Conservation (phyloP, 2,113 vertebrate species). For the Melierax canorus region DNA sequence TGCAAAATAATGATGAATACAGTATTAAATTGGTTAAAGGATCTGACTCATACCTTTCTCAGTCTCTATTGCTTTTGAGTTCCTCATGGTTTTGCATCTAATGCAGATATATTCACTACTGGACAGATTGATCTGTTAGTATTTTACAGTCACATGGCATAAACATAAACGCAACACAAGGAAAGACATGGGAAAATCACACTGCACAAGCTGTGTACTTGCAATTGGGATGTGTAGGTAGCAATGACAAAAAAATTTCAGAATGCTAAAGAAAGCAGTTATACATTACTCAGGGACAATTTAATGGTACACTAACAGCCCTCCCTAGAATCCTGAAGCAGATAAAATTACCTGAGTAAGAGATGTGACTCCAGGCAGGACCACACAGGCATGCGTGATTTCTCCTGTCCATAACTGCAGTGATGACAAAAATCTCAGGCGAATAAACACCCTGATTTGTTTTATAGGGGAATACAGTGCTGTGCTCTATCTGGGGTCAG, state of each 20-base stretch:
- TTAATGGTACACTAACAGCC: neutral
- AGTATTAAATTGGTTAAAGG: neutral
- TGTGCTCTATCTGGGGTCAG: neutral
- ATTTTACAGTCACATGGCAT: neutral
- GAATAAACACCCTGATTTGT: neutral
- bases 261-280: neutral
- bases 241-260: neutral
- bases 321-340: neutral
- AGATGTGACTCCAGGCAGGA: neutral
- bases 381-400: neutral
- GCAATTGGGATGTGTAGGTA: neutral
- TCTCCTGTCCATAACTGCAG: neutral
- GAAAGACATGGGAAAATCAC: neutral
- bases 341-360: neutral
- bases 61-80: neutral
- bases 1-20: neutral
- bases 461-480: neutral
- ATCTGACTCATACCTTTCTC: neutral
- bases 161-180: neutral
- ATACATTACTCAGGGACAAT: neutral
- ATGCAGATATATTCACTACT: neutral
- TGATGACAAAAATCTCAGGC: neutral
- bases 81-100: neutral
- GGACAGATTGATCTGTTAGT: neutral
- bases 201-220: neutral